Base-by-base conservation (phyloP, 2,797 vertebrate species). In the Chloroceryle inda region DNA sequence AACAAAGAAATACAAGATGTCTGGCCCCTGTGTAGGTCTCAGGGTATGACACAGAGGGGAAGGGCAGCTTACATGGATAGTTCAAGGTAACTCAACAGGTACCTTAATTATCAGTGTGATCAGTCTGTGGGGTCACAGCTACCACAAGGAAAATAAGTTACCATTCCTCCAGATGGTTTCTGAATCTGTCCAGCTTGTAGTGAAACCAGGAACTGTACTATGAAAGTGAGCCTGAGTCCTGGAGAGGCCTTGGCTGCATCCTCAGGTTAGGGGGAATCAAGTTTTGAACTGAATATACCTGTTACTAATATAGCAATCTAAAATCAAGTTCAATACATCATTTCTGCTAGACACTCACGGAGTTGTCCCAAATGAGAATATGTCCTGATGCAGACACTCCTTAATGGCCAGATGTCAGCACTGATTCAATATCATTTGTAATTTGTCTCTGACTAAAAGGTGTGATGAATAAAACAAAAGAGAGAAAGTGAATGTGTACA, bases 391-490 rank as follows among this genome's bases (percentile, higher is more conserved):
- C 55, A 44, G 69, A 38, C 6, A 38, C 6, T 20, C 27, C 42
- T 90, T 85, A 80, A 33, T 40, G 81, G 79, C 69, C 56, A 97
- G 84, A 89, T 96, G 92, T 88, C 89, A 96, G 68, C 66, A 89
- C n/a, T 62, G 82, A 85, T 53, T 40, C 6, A 1, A 56, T 76
- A 59, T 35, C n/a, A 47, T 33, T 71, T 73, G 52, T 9, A 47
- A 68, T 88, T 94, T 92, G 35, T 47, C 79, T 93, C 87, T 79
- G 44, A 40, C 80, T 64, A 88, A 85, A 89, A 67, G 13, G 20
- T 63, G 38, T 33, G 44, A 68, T 55, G 14, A 90, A 44, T 53
- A 89, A 73, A 90, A 81, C 26, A 81, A 52, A 37, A 26, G 18
- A 9, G 94, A 89, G 23, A 9, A 94, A 89, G 23, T 27, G 19